These are phyloP conservation scores for Patella depressa DNA, from an alignment of 2,888 invertebrate genomes.

Conservation along the genomic window DNA sequence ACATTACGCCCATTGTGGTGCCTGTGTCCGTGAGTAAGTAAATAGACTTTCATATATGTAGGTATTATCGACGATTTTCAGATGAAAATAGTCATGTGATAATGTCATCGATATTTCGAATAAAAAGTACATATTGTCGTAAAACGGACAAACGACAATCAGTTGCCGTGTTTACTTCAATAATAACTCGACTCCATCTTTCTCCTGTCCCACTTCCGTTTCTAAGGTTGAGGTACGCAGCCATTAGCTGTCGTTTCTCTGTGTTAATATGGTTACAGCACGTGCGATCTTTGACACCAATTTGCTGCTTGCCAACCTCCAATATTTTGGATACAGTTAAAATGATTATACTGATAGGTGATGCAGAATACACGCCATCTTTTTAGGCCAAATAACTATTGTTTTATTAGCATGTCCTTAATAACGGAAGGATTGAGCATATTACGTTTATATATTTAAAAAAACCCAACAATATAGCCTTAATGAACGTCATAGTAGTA, in stretches of 20 bases:
- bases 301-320: background rate
- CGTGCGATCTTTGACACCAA: slow-evolving; percentile 10
- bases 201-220: slow-evolving; percentile 7
- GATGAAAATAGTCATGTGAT: background rate
- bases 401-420: too few species aligned
- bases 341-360: too few species aligned
- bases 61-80: too few species aligned
- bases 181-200: slow-evolving; percentile 6
- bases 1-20: too few species aligned
- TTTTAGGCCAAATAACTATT: too few species aligned
- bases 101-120: background rate
- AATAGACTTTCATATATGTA: too few species aligned
- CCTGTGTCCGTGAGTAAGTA: too few species aligned
- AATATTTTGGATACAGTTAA: background rate
- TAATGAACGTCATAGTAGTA: too few species aligned
- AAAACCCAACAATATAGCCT: too few species aligned
- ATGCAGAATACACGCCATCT: too few species aligned
- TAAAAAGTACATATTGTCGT: background rate
- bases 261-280: slow-evolving; percentile 7
- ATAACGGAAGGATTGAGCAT: too few species aligned
- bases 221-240: background rate
- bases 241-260: slow-evolving; percentile 2
- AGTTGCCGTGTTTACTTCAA: background rate
- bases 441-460: too few species aligned
- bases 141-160: background rate